Base-by-base conservation (phyloP, 2,797 vertebrate genomes). In the Acanthurus lineatus region DNA sequence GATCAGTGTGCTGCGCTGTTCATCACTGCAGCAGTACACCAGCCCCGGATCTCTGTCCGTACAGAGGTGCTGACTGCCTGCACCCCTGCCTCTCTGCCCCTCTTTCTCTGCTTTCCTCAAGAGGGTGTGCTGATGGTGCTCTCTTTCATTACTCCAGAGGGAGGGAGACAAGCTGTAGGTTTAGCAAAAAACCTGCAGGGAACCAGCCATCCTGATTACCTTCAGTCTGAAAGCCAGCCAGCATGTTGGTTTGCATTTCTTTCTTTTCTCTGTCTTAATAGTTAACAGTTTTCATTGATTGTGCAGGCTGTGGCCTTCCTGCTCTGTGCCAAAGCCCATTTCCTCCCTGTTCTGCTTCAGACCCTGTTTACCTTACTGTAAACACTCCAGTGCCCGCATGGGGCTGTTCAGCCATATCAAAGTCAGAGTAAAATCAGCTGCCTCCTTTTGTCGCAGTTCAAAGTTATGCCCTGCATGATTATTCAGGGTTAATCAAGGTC, bases 11-110 rank as follows among this genome's bases (percentile, higher is more conserved):
- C 92, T 93, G 91, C 83, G 63, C 90, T 92, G 92, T 93, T 93
- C 92, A 92, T 94, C 92, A 91, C 94, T 94, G 94, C 93, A 94
- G 93, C 89, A 94, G 84, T 86, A 91, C 90, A 82, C 83, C 89
- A 93, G 86, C 85, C 76, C 84, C 17, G 79, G 88, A 89, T 90
- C 89, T 89, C 74, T 81, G 89, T 89, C 88, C 82, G 40, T 83
- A 44, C 89, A 82, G 89, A 86, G 89, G 86, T 88, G 87, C 89
- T 89, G 89, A 85, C 84, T 88, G 88, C 86, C 78, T 86, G 84
- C 73, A 73, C 86, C 61, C 60, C 70, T 75, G 78, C 77, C 70
- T 86, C 83, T 70, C 81, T 81, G 73, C 78, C 66, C 81, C 79
- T 83, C 60, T 86, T 67, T 75, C 84, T 84, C 83, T 75, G 68